These are phyloP conservation scores for Euleptes europaea DNA, from an alignment of 2,113 vertebrate genomes.

Conservation along the genomic window DNA sequence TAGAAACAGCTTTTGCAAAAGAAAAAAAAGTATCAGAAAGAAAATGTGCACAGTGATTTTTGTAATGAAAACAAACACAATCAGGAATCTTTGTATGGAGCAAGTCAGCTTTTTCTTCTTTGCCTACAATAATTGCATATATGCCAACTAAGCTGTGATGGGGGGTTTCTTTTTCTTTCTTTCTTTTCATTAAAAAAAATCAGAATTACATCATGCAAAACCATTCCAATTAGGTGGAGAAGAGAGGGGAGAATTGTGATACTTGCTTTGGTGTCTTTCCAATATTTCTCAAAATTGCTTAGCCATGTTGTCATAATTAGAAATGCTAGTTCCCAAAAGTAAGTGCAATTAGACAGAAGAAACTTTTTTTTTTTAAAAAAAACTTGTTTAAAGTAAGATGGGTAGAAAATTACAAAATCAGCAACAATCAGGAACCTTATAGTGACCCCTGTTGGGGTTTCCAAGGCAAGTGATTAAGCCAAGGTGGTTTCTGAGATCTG, in stretches of 20 bases:
- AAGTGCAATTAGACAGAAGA: neutral
- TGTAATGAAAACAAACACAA: conserved; percentile 15
- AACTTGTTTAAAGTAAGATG: too few species aligned
- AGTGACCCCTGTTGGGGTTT: too few species aligned
- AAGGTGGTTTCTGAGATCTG: too few species aligned
- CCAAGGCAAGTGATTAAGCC: too few species aligned
- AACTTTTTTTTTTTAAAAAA: neutral
- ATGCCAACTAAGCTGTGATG: neutral
- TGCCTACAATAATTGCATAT: conserved; percentile 10
- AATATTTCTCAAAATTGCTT: neutral
- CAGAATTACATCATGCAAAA: neutral
- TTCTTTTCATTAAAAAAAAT: neutral
- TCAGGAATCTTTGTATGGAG: conserved; percentile 24
- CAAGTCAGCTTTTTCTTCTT: neutral
- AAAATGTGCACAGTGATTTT: neutral
- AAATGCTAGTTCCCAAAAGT: neutral
- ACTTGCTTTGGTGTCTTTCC: neutral
- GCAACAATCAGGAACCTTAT: too few species aligned
- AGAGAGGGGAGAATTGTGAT: neutral
- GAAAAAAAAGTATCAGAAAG: conserved; percentile 13
- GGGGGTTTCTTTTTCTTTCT: neutral
- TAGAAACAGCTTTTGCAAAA: neutral
- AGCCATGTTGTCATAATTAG: neutral
- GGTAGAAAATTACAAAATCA: too few species aligned
- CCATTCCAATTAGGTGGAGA: neutral